Conservation (phyloP, 1,140 invertebrate species). For the Pogonomyrmex barbatus region DNA sequence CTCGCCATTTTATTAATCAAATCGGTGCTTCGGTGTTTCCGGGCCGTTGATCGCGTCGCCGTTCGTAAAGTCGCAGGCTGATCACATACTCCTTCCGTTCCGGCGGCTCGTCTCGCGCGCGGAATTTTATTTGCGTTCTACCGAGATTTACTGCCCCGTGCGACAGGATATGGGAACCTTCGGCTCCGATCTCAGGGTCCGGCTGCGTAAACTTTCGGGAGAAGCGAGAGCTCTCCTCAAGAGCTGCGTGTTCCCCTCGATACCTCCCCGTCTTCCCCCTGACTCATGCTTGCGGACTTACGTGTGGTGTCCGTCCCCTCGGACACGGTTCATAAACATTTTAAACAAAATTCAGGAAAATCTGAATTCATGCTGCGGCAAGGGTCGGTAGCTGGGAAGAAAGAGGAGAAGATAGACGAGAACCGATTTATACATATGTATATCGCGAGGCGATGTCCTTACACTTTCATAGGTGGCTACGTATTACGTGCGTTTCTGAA, state of each 20-base stretch:
- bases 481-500: conserved; percentile 9
- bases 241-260: conserved; percentile 44
- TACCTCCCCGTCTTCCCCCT: conserved; percentile 28
- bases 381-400: conserved; percentile 51
- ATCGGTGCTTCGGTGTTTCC: conserved; percentile 50
- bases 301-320: conserved; percentile 74
- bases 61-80: conserved; percentile 57
- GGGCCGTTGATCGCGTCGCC: conserved; percentile 50
- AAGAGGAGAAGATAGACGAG: conserved; percentile 28
- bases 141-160: conserved; percentile 76
- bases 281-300: conserved; percentile 32
- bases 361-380: conserved; percentile 76
- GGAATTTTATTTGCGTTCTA: conserved; percentile 73
- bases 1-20: conserved; percentile 50
- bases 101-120: conserved; percentile 31
- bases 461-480: conserved; percentile 61
- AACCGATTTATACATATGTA: conserved; percentile 26
- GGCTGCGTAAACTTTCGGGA: conserved; percentile 82
- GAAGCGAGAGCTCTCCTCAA: conserved; percentile 56
- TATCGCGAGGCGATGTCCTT: conserved; percentile 47
- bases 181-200: conserved; percentile 74
- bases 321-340: conserved; percentile 85
- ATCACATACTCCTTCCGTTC: conserved; percentile 50
- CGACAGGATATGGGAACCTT: conserved; percentile 78
- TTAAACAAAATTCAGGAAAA: conserved; percentile 85